A percentile compares a stretch with the other conserved stretches of the same genome.
phyloP scores from a whole-genome alignment of 2,888 invertebrate genomes.

The Zaprionus lineosus region DNA sequence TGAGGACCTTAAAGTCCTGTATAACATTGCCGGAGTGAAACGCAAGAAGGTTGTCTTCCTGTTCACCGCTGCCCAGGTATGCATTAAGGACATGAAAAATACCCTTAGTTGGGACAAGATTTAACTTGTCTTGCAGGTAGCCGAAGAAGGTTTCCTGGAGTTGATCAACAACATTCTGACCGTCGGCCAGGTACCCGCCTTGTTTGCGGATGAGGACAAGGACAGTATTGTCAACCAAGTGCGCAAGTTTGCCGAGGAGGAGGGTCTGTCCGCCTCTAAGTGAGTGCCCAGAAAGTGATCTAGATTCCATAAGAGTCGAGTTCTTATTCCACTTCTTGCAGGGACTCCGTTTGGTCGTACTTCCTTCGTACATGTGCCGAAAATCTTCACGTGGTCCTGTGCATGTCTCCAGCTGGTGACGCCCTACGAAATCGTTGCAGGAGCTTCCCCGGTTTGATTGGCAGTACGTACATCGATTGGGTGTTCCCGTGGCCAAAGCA shows the following conservation, averaged over 20 bases:
- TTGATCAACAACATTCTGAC: slow-evolving; percentile 95
- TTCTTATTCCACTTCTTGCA: slow-evolving; percentile 70
- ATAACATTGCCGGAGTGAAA: slow-evolving; percentile 89
- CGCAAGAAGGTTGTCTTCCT: slow-evolving; percentile 91
- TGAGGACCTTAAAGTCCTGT: slow-evolving; percentile 93
- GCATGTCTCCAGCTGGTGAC: slow-evolving; percentile 95
- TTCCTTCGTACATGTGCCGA: slow-evolving; percentile 90
- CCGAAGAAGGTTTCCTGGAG: slow-evolving; percentile 93
- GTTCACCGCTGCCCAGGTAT: slow-evolving; percentile 91
- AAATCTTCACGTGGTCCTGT: slow-evolving; percentile 94
- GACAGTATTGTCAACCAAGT: slow-evolving; percentile 89
- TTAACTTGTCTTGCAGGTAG: slow-evolving; percentile 83
- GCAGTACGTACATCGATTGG: slow-evolving; percentile 96
- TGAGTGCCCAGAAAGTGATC: slow-evolving; percentile 66
- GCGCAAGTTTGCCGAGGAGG: slow-evolving; percentile 87
- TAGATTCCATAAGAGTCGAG: slow-evolving; percentile 1
- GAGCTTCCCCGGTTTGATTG: slow-evolving; percentile 95
- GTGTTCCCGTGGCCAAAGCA: slow-evolving; percentile 96
- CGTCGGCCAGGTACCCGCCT: slow-evolving; percentile 92
- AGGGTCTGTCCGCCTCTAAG: slow-evolving; percentile 90
- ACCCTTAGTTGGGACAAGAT: not conserved
- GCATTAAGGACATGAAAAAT: slow-evolving; percentile 21
- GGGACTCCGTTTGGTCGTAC: slow-evolving; percentile 93
- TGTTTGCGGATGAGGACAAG: slow-evolving; percentile 95
- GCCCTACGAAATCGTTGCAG: slow-evolving; percentile 91